Evolutionary conservation across 2,888 invertebrate genomes (phyloP), one percentile per base, ranked within the genome.

Genomic region (Eremobia ochroleuca): DNA sequence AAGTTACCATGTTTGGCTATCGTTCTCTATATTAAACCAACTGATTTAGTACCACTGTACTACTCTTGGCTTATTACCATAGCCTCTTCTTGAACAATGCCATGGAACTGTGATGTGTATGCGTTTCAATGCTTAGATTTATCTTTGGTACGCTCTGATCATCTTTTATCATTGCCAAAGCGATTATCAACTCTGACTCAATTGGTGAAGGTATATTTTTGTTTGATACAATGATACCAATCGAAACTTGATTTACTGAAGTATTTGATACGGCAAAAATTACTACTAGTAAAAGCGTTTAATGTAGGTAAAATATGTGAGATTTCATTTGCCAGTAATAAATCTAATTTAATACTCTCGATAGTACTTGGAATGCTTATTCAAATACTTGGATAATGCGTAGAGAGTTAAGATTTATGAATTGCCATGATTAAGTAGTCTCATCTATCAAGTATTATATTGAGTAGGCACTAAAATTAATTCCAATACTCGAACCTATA

Each of bases 31-130:
- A 91, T 90, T 91, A 89, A 91, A 90, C 90, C 87, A 90, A 89
- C 87, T 93, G 93, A 94, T 95, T 94, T 93, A 94, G 90, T 92
- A 83, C 90, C 86, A 93, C 93, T 94, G 93, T 94, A 89, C 80
- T 81, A 83, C 77, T 76, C 75, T 80, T 76, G 72, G 82, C 90
- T 90, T 90, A 92, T 92, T 92, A 92, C 90, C 91, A 92, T 92
- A 90, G 85, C 73, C 77, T 90, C 90, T 86, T 90, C 90, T 89
- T 85, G 86, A 88, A 91, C 85, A 90, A 86, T 88, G 82, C 83
- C 74, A 58, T 77, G 34, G 71, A 62, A 65, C 75, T 55, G 70
- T 83, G 82, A 88, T 79, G 76, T 78, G 75, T 74, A 73, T 71
- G 73, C 49, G 43, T 72, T 79, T 52, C 65, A 75, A 73, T 46